phyloP scores from a whole-genome alignment of 1,140 invertebrate genomes.

The Telenomus remus region DNA sequence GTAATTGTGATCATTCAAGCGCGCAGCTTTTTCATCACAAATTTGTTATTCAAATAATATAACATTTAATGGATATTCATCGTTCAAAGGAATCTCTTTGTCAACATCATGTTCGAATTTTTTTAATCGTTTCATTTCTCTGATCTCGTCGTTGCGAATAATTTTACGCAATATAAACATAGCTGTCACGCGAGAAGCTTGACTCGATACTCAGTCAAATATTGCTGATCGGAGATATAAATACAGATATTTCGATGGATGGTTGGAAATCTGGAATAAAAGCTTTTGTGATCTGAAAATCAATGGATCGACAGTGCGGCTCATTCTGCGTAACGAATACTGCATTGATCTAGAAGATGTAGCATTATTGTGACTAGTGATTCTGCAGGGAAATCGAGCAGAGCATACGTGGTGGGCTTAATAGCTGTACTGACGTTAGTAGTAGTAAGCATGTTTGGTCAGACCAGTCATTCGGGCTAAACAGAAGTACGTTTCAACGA shows the following conservation, averaged over 20 bases:
- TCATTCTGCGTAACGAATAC: constrained; percentile 40
- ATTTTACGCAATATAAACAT: too few relatives aligned
- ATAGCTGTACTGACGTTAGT: constrained; percentile 33
- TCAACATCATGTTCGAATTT: too few relatives aligned
- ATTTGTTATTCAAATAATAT: too few relatives aligned
- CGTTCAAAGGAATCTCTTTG: too few relatives aligned
- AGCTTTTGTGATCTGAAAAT: constrained; percentile 42
- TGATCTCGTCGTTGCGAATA: too few relatives aligned
- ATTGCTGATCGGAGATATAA: constrained; percentile 14
- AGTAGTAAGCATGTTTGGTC: constrained; percentile 40
- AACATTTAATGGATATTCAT: too few relatives aligned
- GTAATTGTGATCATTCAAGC: too few relatives aligned
- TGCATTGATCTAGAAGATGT: constrained; percentile 35
- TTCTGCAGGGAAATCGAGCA: constrained; percentile 45
- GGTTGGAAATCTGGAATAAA: constrained; percentile 20
- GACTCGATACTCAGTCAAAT: constrained; percentile 9
- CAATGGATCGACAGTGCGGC: constrained; percentile 34
- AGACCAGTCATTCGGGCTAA: constrained; percentile 29
- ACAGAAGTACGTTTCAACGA: constrained; percentile 39
- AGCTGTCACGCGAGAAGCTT: too few relatives aligned
- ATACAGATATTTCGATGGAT: constrained; percentile 14
- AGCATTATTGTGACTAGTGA: constrained; percentile 31
- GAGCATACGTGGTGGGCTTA: constrained; percentile 35
- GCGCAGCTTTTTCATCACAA: too few relatives aligned
- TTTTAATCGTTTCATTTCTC: too few relatives aligned